Base-by-base conservation (phyloP, 2,797 vertebrate species). In the Eulemur albifrons region DNA sequence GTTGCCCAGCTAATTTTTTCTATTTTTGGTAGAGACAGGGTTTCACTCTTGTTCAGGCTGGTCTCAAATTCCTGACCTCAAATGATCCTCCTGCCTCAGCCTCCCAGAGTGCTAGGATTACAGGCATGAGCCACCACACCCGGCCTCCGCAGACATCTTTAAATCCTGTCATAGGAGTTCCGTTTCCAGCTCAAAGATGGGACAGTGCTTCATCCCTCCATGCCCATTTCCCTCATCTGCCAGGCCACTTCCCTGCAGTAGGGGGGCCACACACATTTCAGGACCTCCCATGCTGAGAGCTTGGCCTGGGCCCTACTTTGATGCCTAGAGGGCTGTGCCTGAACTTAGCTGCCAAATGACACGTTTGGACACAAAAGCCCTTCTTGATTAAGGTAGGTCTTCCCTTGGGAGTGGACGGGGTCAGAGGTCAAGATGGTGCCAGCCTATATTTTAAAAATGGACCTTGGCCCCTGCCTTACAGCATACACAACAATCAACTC, bases 361-460 rank as follows among this genome's bases (percentile, higher is more conserved):
- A 80, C 83, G 21, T 76, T 90, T n/a, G 81, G 92, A 95, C 76
- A 93, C 95, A 97, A 96, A 95, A 93, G 61, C 81, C 61, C 84
- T 93, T 75, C 92, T 94, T 88, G 92, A 90, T 91, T 97, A 93
- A 95, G 95, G 90, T 81, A n/a, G 63, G 32, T 52, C 57, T 94
- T 96, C 91, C 87, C 43, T 20, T 35, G 20, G 48, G 43, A 94
- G 75, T 50, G 83, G 48, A 75, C 67, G 80, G 84, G 88, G 35
- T 86, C 86, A 23, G 43, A 93, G 85, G 88, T 94, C 88, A 96
- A 94, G 94, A 93, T 45, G 52, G 52, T 61, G 70, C 72, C 79
- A 73, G 13, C 21, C 25, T 27, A 21, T 80, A 54, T 79, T 95
- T 79, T 85, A n/a, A 21, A 97, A 86, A 93, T 92, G 92, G 95